Conservation (phyloP, 2,888 invertebrate genomes). For the Homarus gammarus region DNA sequence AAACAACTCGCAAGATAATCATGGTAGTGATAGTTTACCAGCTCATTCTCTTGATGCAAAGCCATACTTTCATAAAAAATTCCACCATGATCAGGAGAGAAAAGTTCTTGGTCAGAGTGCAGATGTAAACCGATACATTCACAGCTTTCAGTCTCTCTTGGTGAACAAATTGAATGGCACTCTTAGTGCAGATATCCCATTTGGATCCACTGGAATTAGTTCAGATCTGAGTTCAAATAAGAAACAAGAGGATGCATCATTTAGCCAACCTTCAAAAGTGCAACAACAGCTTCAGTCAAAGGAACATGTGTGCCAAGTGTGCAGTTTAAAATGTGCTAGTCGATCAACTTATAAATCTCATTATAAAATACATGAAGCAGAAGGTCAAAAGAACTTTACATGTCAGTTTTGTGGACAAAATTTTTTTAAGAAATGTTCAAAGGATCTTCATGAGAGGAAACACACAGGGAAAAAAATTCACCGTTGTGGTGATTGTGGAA, state of each 20-base stretch:
- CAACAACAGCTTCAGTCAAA: not conserved
- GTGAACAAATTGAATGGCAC: slow-evolving; percentile 70
- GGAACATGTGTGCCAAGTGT: slow-evolving; percentile 56
- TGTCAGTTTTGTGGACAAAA: slow-evolving; percentile 30
- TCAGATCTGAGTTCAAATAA: not conserved
- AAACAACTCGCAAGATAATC: not conserved
- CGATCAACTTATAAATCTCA: slow-evolving; percentile 17
- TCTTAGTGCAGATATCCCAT: slow-evolving; percentile 32
- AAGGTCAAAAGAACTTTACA: slow-evolving; percentile 45
- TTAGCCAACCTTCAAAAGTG: not conserved
- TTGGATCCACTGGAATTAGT: slow-evolving; percentile 13
- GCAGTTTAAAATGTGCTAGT: slow-evolving; percentile 19
- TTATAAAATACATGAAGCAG: slow-evolving; percentile 40
- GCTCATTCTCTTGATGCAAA: not conserved
- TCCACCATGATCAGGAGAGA: slow-evolving; percentile 72
- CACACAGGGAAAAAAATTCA: slow-evolving; percentile 29
- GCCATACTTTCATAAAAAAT: slow-evolving; percentile 73
- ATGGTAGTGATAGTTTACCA: not conserved
- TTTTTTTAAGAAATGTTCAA: slow-evolving; percentile 47
- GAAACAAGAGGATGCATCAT: slow-evolving; percentile 9
- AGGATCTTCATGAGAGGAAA: slow-evolving; percentile 43
- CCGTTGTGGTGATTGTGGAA: slow-evolving; percentile 50
- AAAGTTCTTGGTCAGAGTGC: slow-evolving; percentile 45
- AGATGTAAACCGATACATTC: slow-evolving; percentile 68
- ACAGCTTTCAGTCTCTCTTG: slow-evolving; percentile 69